phyloP scores from a whole-genome alignment of 2,797 vertebrate species.

The Chloroceryle amazona region DNA sequence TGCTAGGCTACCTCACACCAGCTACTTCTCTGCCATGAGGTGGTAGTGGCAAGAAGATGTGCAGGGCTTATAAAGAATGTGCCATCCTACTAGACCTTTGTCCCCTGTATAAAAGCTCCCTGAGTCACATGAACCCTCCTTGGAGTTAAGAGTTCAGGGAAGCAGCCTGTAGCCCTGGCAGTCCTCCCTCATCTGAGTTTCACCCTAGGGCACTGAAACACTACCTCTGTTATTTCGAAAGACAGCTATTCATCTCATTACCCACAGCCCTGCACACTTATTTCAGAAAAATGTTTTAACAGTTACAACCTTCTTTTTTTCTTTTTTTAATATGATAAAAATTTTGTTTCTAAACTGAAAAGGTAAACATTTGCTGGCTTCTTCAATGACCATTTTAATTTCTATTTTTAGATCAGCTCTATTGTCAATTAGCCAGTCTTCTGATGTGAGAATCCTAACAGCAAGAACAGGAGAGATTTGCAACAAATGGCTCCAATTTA shows the following conservation, averaged over 20 bases:
- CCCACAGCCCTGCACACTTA: background rate
- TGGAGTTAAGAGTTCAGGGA: background rate
- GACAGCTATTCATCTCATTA: background rate
- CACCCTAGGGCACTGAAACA: background rate
- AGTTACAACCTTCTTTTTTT: background rate
- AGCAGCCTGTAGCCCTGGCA: background rate
- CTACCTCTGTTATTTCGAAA: background rate
- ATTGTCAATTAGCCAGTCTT: background rate
- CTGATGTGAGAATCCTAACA: background rate
- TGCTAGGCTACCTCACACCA: background rate
- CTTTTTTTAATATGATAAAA: background rate
- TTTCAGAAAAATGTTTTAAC: background rate
- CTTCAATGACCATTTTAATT: background rate
- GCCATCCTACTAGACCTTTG: background rate
- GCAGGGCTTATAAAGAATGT: background rate
- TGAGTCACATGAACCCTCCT: background rate
- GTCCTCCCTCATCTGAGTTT: background rate
- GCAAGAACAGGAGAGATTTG: background rate
- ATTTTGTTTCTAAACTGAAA: background rate
- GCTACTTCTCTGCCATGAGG: background rate
- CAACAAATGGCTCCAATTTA: conserved; percentile 23
- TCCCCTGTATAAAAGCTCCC: background rate
- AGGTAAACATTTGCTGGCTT: background rate
- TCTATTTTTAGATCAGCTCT: background rate
- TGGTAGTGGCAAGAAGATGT: background rate